Evolutionary conservation across 2,797 vertebrate genomes (phyloP).

Genomic region (Epinephelus coioides): DNA sequence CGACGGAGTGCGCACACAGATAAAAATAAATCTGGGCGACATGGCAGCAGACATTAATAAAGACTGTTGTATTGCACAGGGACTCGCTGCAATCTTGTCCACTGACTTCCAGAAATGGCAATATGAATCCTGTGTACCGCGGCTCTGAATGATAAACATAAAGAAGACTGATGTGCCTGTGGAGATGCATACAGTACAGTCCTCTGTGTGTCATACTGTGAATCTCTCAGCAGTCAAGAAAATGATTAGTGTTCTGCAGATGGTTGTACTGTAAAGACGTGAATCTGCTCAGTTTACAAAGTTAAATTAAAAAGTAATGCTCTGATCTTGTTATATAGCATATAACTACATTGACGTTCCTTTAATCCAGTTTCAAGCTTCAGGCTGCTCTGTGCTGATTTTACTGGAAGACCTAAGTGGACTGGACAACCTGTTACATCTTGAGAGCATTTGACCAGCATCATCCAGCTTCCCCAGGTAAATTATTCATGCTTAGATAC

Average conservation of each 20-base stretch:
- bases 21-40: slow-evolving; percentile 59
- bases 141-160: slow-evolving; percentile 3
- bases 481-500: not conserved
- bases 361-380: not conserved
- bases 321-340: not conserved
- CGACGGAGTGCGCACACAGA: slow-evolving; percentile 18
- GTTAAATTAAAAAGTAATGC: not conserved
- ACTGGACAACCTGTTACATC: not conserved
- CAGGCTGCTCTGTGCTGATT: not conserved
- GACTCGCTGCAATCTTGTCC: slow-evolving; percentile 38
- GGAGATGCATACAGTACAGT: not conserved
- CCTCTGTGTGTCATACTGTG: not conserved
- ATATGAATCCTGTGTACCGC: not conserved
- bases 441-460: not conserved
- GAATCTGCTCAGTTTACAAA: not conserved
- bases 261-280: not conserved
- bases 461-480: not conserved
- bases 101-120: slow-evolving; percentile 11
- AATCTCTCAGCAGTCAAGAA: not conserved
- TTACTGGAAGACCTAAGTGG: not conserved
- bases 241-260: slow-evolving; percentile 7
- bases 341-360: not conserved
- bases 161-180: not conserved
- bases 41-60: slow-evolving; percentile 56
- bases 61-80: slow-evolving; percentile 30